These are phyloP conservation scores for Patiria miniata DNA, from an alignment of 35 echinoderm and acorn worm species.

Conservation along the genomic window DNA sequence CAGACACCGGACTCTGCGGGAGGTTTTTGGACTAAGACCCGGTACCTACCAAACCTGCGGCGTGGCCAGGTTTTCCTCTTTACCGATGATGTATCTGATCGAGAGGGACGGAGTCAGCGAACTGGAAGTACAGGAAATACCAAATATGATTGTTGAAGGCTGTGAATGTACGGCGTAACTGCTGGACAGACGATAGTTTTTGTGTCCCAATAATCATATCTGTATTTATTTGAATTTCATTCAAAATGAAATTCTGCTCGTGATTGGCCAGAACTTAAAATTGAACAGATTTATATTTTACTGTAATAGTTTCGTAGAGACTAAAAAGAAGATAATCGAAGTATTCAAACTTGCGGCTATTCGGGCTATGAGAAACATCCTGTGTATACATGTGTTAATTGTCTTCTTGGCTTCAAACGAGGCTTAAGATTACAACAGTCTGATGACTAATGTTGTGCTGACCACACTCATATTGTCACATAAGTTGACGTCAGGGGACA, in stretches of 20 bases:
- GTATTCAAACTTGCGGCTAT: too few relatives aligned
- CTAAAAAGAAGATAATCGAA: too few relatives aligned
- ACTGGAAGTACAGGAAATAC: conserved; percentile 84
- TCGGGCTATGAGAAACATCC: too few relatives aligned
- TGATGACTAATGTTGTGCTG: too few relatives aligned
- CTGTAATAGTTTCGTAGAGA: too few relatives aligned
- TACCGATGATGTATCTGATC: conserved; percentile 96
- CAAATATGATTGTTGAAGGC: conserved; percentile 95
- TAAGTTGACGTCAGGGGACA: too few relatives aligned
- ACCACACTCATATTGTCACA: too few relatives aligned
- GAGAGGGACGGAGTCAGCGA: conserved; percentile 69
- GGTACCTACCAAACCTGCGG: conserved; percentile 63
- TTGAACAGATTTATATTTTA: too few relatives aligned
- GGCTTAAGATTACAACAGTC: too few relatives aligned
- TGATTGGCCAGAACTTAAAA: too few relatives aligned
- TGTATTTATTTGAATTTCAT: background rate
- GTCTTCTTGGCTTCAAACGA: too few relatives aligned
- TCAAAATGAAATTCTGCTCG: background rate
- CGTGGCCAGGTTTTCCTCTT: conserved; percentile 46
- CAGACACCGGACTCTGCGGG: conserved; percentile 25
- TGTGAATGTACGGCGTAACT: conserved; percentile 63
- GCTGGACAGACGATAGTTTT: background rate
- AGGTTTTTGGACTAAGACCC: conserved; percentile 34
- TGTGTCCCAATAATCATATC: background rate
- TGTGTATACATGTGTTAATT: too few relatives aligned